A percentile compares a stretch with the other conserved stretches of the same genome.
These are phyloP conservation scores for Araneus ventricosus DNA, from an alignment of 1,140 invertebrate species.

Conservation along the genomic window DNA sequence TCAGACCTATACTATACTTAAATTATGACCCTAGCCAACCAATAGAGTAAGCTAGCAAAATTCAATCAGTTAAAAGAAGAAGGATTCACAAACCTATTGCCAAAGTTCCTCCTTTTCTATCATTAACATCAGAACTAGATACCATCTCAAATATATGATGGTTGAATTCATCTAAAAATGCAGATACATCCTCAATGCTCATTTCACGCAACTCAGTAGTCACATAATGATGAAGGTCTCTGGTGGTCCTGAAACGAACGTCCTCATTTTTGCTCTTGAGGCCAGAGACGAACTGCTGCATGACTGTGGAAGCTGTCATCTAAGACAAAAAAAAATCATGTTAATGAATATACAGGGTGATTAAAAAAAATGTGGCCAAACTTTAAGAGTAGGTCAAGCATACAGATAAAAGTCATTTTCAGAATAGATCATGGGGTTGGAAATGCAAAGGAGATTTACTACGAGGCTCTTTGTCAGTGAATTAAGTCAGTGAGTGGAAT, in stretches of 20 bases:
- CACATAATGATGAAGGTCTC: conserved; percentile 93
- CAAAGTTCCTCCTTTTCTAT: conserved; percentile 96
- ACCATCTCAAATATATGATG: conserved; percentile 98
- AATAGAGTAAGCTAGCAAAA: no score
- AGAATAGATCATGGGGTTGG: no score
- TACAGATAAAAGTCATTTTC: no score
- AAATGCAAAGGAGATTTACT: no score
- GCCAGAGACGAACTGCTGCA: conserved; percentile 80
- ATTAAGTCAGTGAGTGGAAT: no score
- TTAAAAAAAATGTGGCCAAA: no score
- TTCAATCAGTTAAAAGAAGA: neutral
- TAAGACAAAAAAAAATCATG: neutral
- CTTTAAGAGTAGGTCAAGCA: no score
- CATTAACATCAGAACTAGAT: conserved; percentile 93
- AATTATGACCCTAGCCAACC: no score
- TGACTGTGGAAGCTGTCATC: conserved; percentile 50
- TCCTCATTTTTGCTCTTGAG: conserved; percentile 94
- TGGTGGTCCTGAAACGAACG: conserved; percentile 89
- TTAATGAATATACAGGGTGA: no score
- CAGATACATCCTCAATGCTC: conserved; percentile 92
- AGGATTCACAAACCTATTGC: conserved; percentile 88
- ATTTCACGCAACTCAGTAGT: conserved; percentile 95
- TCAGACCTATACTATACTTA: no score
- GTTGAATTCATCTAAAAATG: conserved; percentile 97
- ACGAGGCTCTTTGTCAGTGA: no score